Percentiles rank a stretch among this genome's conserved stretches.
Conservation (phyloP, 30 jellyfish, hydroid and myxozoan genomes). For the Chironex yamaguchii region DNA sequence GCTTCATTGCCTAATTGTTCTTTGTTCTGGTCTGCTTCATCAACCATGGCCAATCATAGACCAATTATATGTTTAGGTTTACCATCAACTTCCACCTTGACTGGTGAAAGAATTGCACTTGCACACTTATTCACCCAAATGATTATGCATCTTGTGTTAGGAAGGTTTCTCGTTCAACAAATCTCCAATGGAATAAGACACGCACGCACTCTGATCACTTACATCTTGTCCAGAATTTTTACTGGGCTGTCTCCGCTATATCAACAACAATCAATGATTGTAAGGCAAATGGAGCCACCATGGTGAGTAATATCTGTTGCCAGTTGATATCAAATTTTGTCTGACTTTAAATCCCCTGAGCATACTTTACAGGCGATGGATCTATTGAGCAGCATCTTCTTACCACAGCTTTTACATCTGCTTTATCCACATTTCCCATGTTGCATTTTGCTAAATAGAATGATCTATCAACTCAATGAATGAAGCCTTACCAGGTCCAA, state of each 20-base stretch:
- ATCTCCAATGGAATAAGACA: too few relatives aligned
- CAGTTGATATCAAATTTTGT: constrained; percentile 3
- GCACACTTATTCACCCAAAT: neutral
- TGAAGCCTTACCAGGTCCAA: too few relatives aligned
- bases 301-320: constrained; percentile 40
- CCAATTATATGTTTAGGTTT: constrained; percentile 6
- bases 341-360: neutral
- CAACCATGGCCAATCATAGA: too few relatives aligned
- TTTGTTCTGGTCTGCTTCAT: too few relatives aligned
- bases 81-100: constrained; percentile 18
- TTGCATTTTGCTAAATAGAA: too few relatives aligned
- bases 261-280: constrained; percentile 23
- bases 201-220: constrained; percentile 17
- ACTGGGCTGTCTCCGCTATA: neutral
- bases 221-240: constrained; percentile 16
- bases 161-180: constrained; percentile 23
- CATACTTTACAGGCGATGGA: constrained; percentile 29
- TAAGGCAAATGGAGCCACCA: too few relatives aligned
- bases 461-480: constrained; percentile 20
- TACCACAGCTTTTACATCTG: constrained; percentile 21
- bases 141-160: neutral
- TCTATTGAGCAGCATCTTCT: constrained; percentile 4
- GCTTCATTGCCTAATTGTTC: too few relatives aligned
- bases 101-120: neutral
- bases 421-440: constrained; percentile 1